Conservation (phyloP, 2,797 vertebrate species). For the Rhabdomys pumilio region DNA sequence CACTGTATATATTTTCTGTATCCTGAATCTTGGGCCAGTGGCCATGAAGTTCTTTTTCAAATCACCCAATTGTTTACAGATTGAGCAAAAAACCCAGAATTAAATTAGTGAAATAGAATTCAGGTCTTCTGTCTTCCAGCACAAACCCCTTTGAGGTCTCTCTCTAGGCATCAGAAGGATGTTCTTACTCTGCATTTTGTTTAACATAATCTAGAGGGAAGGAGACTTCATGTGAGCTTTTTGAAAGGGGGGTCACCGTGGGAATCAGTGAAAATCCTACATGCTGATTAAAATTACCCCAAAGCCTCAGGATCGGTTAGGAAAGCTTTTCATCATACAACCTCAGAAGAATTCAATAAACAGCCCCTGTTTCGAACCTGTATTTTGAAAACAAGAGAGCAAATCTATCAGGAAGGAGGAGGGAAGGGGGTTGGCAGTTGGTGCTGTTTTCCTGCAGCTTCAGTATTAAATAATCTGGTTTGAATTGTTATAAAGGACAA, state of each 20-base stretch:
- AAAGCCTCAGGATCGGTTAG: constrained; percentile 2
- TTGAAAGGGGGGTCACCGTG: background rate
- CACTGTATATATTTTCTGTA: background rate
- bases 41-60: constrained; percentile 19
- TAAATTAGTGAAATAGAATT: background rate
- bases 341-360: constrained; percentile 61
- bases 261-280: constrained; percentile 71
- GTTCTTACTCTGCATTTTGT: background rate
- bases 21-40: background rate
- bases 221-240: constrained; percentile 39
- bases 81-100: background rate
- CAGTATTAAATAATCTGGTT: constrained; percentile 80
- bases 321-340: constrained; percentile 77
- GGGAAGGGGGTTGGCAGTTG: constrained; percentile 7
- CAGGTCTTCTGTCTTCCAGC: background rate
- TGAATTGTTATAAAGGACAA: constrained; percentile 80
- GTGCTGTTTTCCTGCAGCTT: constrained; percentile 69
- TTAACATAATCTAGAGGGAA: constrained; percentile 4
- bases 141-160: background rate
- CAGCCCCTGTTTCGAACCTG: constrained; percentile 73
- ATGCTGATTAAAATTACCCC: constrained; percentile 30
- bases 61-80: background rate
- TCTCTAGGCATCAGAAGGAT: background rate
- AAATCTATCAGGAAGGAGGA: constrained; percentile 59
- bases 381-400: constrained; percentile 72